phyloP scores from a whole-genome alignment of 2,888 invertebrate species.

The Gerris lacustris region DNA sequence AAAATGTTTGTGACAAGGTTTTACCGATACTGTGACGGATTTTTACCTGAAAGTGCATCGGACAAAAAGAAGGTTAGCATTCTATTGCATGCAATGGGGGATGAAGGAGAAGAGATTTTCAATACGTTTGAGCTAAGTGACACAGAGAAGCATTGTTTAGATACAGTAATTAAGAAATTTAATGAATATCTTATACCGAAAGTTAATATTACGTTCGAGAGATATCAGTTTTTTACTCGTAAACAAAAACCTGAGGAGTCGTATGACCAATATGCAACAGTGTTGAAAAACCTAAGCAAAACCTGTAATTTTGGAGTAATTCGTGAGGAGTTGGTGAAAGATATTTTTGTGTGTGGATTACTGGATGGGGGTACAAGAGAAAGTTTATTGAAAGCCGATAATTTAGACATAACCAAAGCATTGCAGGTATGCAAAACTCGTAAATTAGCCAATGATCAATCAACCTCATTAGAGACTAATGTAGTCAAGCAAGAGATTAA shows the following conservation, averaged over 20 bases:
- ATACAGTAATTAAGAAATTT: conserved; percentile 23
- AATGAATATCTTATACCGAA: conserved; percentile 28
- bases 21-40: not conserved
- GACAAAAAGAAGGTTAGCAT: conserved; percentile 12
- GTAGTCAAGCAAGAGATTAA: too few relatives aligned
- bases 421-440: not conserved
- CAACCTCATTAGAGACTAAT: not conserved
- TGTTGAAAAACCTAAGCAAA: conserved; percentile 11
- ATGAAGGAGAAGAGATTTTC: conserved; percentile 25
- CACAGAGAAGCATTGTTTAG: conserved; percentile 20
- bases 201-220: conserved; percentile 27
- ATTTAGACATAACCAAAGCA: not conserved
- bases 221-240: conserved; percentile 29
- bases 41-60: not conserved
- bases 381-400: not conserved
- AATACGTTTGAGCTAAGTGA: conserved; percentile 22
- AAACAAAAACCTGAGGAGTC: conserved; percentile 25
- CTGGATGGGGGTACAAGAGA: conserved; percentile 7
- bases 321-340: conserved; percentile 11
- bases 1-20: not conserved
- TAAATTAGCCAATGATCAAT: not conserved
- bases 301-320: conserved; percentile 8
- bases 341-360: conserved; percentile 16
- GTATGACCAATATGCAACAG: conserved; percentile 25
- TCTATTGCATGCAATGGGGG: conserved; percentile 19